phyloP scores from a whole-genome alignment of 1,140 invertebrate species.

The Dysdera silvatica region DNA sequence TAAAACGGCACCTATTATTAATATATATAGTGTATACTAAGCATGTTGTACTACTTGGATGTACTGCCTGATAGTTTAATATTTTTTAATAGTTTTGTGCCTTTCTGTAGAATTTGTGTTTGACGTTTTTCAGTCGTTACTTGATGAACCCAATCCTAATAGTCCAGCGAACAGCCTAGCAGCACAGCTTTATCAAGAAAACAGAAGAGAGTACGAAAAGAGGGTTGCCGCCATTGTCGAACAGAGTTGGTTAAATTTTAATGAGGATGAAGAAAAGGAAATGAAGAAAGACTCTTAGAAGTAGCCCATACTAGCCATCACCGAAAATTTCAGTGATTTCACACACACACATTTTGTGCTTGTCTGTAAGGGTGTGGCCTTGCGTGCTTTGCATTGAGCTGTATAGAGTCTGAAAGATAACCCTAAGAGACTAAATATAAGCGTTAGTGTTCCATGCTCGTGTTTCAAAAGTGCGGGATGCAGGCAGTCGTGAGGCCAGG shows the following conservation, averaged over 20 bases:
- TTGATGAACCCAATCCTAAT: conserved; percentile 94
- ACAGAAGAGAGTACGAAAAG: conserved; percentile 91
- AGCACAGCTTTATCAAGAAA: conserved; percentile 91
- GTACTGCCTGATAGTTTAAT: too few species aligned
- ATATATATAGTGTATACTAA: too few species aligned
- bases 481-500: too few species aligned
- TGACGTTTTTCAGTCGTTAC: conserved; percentile 67
- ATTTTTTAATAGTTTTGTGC: too few species aligned
- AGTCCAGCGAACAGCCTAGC: conserved; percentile 93
- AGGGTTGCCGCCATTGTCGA: conserved; percentile 93
- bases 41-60: too few species aligned
- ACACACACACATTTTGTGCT: conserved; percentile 26
- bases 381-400: conserved; percentile 27
- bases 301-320: conserved; percentile 18
- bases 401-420: too few species aligned
- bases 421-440: too few species aligned
- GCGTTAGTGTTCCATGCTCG: too few species aligned
- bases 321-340: conserved; percentile 18
- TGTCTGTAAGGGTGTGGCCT: conserved; percentile 26
- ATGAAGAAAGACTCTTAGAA: conserved; percentile 32
- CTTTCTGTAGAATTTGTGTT: too few species aligned
- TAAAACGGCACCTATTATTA: too few species aligned
- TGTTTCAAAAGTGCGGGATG: too few species aligned
- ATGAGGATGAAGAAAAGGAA: conserved; percentile 37
- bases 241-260: conserved; percentile 84